phyloP scores from a whole-genome alignment of 2,113 vertebrate genomes.

The Monopterus albus region DNA sequence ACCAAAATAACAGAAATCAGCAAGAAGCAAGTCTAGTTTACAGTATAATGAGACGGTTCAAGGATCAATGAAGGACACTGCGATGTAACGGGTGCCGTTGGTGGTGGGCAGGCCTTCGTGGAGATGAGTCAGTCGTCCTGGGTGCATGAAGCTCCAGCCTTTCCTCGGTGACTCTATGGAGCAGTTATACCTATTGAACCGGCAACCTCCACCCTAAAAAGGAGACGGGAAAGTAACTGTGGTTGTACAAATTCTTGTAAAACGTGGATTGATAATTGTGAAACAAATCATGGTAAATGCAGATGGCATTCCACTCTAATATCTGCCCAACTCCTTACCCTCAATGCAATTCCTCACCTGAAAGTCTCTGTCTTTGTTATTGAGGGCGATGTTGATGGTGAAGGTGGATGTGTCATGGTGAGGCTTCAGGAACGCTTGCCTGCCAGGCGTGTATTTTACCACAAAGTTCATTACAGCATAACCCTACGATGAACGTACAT shows the following conservation, averaged over 20 bases:
- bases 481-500: constrained; percentile 80
- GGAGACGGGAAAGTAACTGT: background rate
- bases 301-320: background rate
- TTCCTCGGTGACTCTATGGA: constrained; percentile 94
- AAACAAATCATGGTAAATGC: too few species aligned
- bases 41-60: constrained; percentile 66
- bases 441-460: constrained; percentile 94
- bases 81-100: constrained; percentile 96
- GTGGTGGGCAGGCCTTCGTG: constrained; percentile 97
- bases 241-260: background rate
- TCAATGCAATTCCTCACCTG: constrained; percentile 78
- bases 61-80: constrained; percentile 97
- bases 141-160: constrained; percentile 99
- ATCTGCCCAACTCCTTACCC: too few species aligned
- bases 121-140: constrained; percentile 95
- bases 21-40: constrained; percentile 16
- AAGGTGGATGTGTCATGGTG: constrained; percentile 98
- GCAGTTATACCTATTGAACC: constrained; percentile 97
- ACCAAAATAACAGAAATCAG: constrained; percentile 19
- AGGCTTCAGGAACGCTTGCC: constrained; percentile 90
- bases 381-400: constrained; percentile 97
- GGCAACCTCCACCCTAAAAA: constrained; percentile 93
- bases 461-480: constrained; percentile 95
- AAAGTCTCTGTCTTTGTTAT: constrained; percentile 92
- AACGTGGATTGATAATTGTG: background rate